Evolutionary conservation across 2,113 vertebrate species (phyloP), one percentile per base, ranked within the genome.

Genomic region (Camelus bactrianus): DNA sequence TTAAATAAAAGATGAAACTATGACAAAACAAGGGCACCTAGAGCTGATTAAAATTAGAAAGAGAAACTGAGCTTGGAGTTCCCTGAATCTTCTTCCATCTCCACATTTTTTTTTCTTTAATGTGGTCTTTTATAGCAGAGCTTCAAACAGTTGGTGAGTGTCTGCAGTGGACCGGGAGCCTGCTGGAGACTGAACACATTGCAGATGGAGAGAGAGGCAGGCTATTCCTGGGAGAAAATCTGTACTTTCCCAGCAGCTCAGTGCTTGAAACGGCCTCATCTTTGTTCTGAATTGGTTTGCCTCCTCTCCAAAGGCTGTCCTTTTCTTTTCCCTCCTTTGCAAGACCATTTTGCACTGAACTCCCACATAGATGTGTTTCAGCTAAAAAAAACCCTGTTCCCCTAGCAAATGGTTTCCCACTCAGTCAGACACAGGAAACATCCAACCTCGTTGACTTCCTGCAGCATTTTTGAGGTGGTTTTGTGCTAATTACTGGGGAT

Each of bases 261-360:
- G 6, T 15, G 10, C 46, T 89, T 75, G 42, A 92, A 96, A 86
- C 1, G 3, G 64, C 30, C 20, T 96, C 69, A 11, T 85, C 65
- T 91, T 88, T 94, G 76, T 88, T 95, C 89, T 48, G 48, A 95
- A 93, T 58, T 26, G 24, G 60, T 73, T 80, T 93, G 67, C n/a
- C 46, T 96, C 4, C n/a, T 79, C 76, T 88, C 72, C 64, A 93
- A 94, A 85, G 28, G 17, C 60, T 88, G 58, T 92, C 69, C n/a
- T 84, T 95, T 95, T 19, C 28, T 97, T 50, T 77, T 75, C 82
- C 5, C 60, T 67, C 67, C 65, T 91, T 50, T 95, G n/a, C 48
- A 30, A 89, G 35, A 95, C 75, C 46, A 6, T 72, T 92, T 95
- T 75, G 28, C 80, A 76, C 28, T 84, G n/a, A 92, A 92, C 67